Evolutionary conservation across 1,140 invertebrate species (phyloP).

Genomic region (Pogonomyrmex barbatus): DNA sequence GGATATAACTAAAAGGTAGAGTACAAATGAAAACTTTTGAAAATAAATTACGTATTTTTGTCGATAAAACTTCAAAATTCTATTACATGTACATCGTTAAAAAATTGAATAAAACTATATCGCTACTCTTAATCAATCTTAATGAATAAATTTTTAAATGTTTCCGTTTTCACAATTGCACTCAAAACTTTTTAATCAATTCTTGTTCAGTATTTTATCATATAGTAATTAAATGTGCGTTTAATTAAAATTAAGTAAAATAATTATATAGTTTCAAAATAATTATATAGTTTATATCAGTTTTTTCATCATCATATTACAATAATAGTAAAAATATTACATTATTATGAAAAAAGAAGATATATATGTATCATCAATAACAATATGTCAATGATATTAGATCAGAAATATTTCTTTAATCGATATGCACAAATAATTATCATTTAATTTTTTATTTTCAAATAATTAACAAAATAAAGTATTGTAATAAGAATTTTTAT

Average conservation of each 20-base stretch:
- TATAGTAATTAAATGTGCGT: not conserved
- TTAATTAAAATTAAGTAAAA: not conserved
- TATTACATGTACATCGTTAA: not conserved
- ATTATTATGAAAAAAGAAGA: not conserved
- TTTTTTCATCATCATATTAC: not conserved
- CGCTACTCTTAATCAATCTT: not conserved
- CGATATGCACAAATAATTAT: slow-evolving; percentile 14
- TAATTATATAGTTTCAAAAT: too few relatives aligned
- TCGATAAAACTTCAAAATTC: not conserved
- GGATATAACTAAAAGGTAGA: slow-evolving; percentile 9
- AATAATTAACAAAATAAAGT: not conserved
- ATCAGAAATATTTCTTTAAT: not conserved
- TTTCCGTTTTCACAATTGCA: not conserved
- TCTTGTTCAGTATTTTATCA: not conserved
- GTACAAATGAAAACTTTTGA: slow-evolving; percentile 6
- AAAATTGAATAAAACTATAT: slow-evolving; percentile 10
- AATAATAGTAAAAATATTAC: not conserved
- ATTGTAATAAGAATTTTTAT: not conserved
- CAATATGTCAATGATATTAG: not conserved
- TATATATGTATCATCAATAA: not conserved
- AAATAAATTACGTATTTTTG: not conserved
- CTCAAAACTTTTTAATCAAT: not conserved
- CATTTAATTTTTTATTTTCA: slow-evolving; percentile 11
- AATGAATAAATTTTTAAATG: not conserved
- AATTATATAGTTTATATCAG: not conserved